Evolutionary conservation across 2,113 vertebrate species (phyloP).

Genomic region (Todiramphus saurophagus): DNA sequence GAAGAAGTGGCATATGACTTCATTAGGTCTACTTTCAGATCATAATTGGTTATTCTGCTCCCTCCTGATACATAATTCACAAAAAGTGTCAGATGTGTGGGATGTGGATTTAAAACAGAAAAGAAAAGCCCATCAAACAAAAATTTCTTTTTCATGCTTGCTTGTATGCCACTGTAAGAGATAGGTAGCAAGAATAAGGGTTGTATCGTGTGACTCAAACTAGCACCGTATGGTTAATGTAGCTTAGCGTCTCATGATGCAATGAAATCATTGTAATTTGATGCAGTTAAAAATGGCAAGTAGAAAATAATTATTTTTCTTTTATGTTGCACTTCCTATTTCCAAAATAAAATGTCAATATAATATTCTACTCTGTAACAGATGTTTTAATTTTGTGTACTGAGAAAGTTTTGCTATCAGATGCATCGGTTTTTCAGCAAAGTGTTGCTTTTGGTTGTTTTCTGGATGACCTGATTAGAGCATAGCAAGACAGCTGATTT

Average conservation of each 20-base stretch:
- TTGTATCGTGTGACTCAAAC: background rate
- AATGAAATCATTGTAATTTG: background rate
- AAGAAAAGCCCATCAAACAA: background rate
- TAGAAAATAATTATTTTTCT: background rate
- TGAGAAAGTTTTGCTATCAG: background rate
- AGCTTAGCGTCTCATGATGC: background rate
- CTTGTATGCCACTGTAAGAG: background rate
- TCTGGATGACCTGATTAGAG: background rate
- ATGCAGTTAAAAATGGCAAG: background rate
- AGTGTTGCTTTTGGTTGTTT: background rate
- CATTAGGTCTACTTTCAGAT: background rate
- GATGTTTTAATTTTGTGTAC: background rate
- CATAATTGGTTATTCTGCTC: background rate
- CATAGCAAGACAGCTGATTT: background rate
- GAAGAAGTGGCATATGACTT: background rate
- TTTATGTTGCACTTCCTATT: background rate
- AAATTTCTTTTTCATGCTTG: background rate
- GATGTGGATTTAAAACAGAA: background rate
- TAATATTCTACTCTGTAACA: background rate
- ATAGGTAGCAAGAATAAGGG: background rate
- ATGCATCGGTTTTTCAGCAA: background rate
- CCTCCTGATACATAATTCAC: background rate
- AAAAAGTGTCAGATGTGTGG: background rate
- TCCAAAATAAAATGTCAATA: background rate
- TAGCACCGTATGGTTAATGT: background rate